A percentile compares a stretch with the other conserved stretches of the same genome.
Conservation (phyloP, 2,113 vertebrate genomes). For the Colistium nudipinnis region DNA sequence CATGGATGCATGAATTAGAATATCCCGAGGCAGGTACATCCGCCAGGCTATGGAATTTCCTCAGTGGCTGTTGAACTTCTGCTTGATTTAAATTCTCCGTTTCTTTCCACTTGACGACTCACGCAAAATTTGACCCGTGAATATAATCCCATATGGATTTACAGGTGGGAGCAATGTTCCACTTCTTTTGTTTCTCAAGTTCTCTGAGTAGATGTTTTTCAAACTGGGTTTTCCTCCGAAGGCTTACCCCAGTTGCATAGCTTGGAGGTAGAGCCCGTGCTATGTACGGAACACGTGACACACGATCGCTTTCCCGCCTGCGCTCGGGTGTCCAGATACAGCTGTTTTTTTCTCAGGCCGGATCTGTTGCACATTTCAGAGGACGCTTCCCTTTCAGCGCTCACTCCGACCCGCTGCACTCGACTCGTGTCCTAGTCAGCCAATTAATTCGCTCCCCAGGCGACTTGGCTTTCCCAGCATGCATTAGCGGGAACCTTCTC, state of each 20-base stretch:
- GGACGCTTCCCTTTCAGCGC: constrained; percentile 33
- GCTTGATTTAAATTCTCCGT: too few relatives aligned
- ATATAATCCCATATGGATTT: neutral
- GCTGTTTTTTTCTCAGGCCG: constrained; percentile 36
- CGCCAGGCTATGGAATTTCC: too few relatives aligned
- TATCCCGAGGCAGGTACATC: too few relatives aligned
- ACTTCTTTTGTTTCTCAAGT: too few relatives aligned
- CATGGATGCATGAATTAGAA: too few relatives aligned
- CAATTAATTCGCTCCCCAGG: constrained; percentile 73
- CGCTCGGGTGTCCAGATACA: constrained; percentile 14
- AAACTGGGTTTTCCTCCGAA: constrained; percentile 13
- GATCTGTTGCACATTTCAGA: constrained; percentile 44
- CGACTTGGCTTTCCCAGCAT: constrained; percentile 68
- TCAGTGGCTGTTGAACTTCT: too few relatives aligned
- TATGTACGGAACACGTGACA: constrained; percentile 25
- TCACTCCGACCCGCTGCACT: constrained; percentile 53
- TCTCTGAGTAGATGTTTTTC: constrained; percentile 16
- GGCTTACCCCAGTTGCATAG: neutral
- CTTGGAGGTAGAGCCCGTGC: constrained; percentile 25
- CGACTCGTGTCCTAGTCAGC: constrained; percentile 60
- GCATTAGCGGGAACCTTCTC: constrained; percentile 64
- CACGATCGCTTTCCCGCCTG: constrained; percentile 50
- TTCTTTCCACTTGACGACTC: too few relatives aligned
- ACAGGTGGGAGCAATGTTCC: too few relatives aligned
- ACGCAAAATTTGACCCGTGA: too few relatives aligned